A percentile compares a stretch with the other conserved stretches of the same genome.
Evolutionary conservation across 2,888 invertebrate genomes (phyloP).

Genomic region (Drosophila fungiperda): DNA sequence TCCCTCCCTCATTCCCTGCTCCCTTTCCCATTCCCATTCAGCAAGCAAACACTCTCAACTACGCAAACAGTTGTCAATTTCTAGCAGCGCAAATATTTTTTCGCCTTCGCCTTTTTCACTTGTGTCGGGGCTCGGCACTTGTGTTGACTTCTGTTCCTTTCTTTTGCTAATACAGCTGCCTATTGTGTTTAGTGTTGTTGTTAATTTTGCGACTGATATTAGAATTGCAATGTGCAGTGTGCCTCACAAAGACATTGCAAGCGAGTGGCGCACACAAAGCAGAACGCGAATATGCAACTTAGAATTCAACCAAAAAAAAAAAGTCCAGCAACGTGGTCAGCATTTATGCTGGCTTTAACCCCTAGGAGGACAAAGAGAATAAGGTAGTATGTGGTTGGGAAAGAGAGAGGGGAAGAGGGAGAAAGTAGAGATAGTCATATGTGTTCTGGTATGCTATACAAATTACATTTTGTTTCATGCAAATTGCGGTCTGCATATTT

Average conservation of each 20-base stretch:
- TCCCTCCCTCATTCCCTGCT: no score
- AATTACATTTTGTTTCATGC: conserved; percentile 59
- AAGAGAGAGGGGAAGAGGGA: not conserved
- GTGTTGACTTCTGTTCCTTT: conserved; percentile 49
- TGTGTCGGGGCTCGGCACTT: conserved; percentile 39
- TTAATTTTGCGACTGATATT: conserved; percentile 54
- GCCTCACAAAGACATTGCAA: conserved; percentile 46
- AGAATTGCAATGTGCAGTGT: conserved; percentile 54
- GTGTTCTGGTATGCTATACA: conserved; percentile 42
- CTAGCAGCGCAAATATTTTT: conserved; percentile 76
- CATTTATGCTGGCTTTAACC: conserved; percentile 20
- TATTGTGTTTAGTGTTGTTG: conserved; percentile 37
- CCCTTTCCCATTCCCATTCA: no score
- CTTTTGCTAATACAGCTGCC: conserved; percentile 38
- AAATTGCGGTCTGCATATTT: conserved; percentile 63
- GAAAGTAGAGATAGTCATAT: conserved; percentile 19
- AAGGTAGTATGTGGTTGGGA: not conserved
- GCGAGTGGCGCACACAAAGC: conserved; percentile 12
- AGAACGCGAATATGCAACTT: conserved; percentile 33
- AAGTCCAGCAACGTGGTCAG: conserved; percentile 41
- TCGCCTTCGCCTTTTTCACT: conserved; percentile 65
- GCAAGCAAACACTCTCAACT: conserved; percentile 73
- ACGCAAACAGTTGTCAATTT: conserved; percentile 80
- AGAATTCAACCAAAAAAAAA: conserved; percentile 18
- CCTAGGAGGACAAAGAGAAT: not conserved